Evolutionary conservation across 2,113 vertebrate genomes (phyloP), one percentile per base, ranked within the genome.

Genomic region (Platichthys stellatus): DNA sequence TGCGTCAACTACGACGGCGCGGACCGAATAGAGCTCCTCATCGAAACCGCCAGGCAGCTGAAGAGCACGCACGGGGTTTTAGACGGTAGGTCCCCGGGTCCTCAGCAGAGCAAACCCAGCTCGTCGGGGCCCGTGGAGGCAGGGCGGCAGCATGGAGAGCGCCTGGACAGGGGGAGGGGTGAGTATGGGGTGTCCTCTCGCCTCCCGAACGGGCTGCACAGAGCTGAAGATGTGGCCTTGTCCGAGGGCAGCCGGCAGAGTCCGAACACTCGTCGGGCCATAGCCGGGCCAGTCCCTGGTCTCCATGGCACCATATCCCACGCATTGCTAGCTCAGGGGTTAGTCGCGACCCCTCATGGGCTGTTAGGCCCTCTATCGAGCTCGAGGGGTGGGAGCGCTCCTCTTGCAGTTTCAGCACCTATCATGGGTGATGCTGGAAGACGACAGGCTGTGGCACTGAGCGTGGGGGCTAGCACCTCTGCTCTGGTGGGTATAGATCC

Each of bases 1-100:
- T 97, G 96, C 73, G 96, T 97, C 54, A 97, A 97, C 89, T 97
- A 97, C 87, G 96, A 97, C 84, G 96, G 96, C 1, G 95, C 95
- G 0, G 96, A 97, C 84, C 86, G 96, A 51, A 96, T 97, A 66
- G 96, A 97, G 79, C 91, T 96, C 20, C 94, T 97, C 59, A 96
- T 97, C 24, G 96, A 97, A 17, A 96, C 96, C 0, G 96, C 96
- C 61, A 87, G 96, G 54, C 95, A 96, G 82, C 94, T 97, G 18
- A 96, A 96, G 83, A 93, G 95, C 88, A 95, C 94, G 76, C 96
- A 96, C 87, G 95, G 95, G 72, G 94, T 96, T 74, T 92, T 95
- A 12, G 96, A 97, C 80, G 96, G 95, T 62, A 94, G 96, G 76
- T 97, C 96, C 7, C 95, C 96, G 0, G 96, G 96, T 70, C 95